Evolutionary conservation across 2,113 vertebrate species (phyloP), one percentile per base, ranked within the genome.

Genomic region (Psammodynastes pulverulentus): DNA sequence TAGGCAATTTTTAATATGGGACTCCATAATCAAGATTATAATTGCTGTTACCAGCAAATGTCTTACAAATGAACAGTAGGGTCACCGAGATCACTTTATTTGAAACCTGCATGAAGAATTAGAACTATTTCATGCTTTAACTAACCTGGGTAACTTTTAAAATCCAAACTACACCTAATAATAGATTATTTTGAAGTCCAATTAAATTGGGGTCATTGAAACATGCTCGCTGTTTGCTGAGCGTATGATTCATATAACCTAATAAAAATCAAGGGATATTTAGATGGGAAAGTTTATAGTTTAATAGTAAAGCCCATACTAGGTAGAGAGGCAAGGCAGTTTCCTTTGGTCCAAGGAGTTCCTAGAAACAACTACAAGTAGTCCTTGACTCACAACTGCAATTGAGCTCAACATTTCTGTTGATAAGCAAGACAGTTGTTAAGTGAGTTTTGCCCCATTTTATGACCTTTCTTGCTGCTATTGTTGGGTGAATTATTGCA

Each of bases 11-110:
- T 19, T 86, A 93, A 91, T 92, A 94, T 67, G 54, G 72, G 48
- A 90, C 87, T 92, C 84, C 95, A 95, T 94, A 95, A 97, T 95
- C 95, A 96, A 84, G 53, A 85, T 93, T 91, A 91, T 56, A 93
- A 94, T 91, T 49, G 23, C 6, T 85, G 93, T 34, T 84, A 56
- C 92, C 93, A 93, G 87, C 15, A 72, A 94, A 94, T 92, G 10
- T 87, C 48, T 67, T 93, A 91, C 67, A 92, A 94, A 94, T 53
- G 52, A 91, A n/a, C 62, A 48, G 53, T 15, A 88, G 0, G 0
- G 91, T 91, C 91, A 93, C 34, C 21, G 92, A 54, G 1, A 62
- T 62, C 94, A 91, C 92, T 94, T 95, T 79, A 34, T 56, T 39
- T 52, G 91, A 95, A 93, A 94, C 46, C 86, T 90, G 90, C 2